phyloP scores from a whole-genome alignment of 2,888 invertebrate genomes.

The Sialis fuliginosa region DNA sequence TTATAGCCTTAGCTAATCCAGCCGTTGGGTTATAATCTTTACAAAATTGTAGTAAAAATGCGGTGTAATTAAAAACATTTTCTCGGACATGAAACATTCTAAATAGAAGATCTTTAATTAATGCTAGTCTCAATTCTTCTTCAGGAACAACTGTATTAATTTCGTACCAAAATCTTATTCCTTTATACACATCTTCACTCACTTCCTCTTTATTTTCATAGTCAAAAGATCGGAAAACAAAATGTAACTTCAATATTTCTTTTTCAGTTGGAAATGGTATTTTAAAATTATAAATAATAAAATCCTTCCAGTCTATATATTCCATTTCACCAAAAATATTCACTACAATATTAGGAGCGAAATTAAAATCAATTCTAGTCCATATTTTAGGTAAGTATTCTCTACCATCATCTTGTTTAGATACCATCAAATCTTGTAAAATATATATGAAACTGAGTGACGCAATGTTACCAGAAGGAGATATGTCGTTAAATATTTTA shows the following conservation, averaged over 20 bases:
- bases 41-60: slow-evolving; percentile 42
- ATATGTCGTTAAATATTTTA: slow-evolving; percentile 21
- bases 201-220: slow-evolving; percentile 20
- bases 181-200: slow-evolving; percentile 19
- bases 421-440: slow-evolving; percentile 25
- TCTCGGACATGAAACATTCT: slow-evolving; percentile 32
- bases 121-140: slow-evolving; percentile 7
- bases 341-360: slow-evolving; percentile 19
- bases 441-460: slow-evolving; percentile 23
- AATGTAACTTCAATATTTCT: slow-evolving; percentile 32
- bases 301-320: slow-evolving; percentile 47
- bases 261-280: slow-evolving; percentile 33
- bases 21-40: slow-evolving; percentile 32
- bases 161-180: slow-evolving; percentile 26
- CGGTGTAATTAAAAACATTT: slow-evolving; percentile 38
- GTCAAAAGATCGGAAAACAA: slow-evolving; percentile 31
- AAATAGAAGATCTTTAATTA: slow-evolving; percentile 36
- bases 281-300: slow-evolving; percentile 39
- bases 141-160: slow-evolving; percentile 8
- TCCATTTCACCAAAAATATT: slow-evolving; percentile 34
- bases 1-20: slow-evolving; percentile 38
- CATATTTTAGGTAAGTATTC: slow-evolving; percentile 20
- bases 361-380: slow-evolving; percentile 17
- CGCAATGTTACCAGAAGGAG: slow-evolving; percentile 23
- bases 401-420: slow-evolving; percentile 18